Percentiles rank a stretch among this genome's conserved stretches.
phyloP scores from a whole-genome alignment of 2,797 vertebrate species.

The Rhodeus uyekii region DNA sequence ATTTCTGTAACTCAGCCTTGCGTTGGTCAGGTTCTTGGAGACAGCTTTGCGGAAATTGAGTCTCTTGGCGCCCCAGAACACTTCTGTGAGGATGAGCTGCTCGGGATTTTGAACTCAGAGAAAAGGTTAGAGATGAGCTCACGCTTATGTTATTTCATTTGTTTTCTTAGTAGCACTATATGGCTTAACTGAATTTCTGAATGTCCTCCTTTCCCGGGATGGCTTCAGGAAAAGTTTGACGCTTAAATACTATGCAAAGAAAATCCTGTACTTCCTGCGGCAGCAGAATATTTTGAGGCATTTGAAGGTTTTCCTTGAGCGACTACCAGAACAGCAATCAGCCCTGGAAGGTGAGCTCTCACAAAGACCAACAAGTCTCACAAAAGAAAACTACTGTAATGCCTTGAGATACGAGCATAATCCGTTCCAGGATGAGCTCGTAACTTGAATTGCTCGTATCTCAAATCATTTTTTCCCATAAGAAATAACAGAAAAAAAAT shows the following conservation, averaged over 20 bases:
- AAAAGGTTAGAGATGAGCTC: constrained; percentile 80
- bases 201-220: neutral
- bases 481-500: too few species aligned
- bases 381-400: too few species aligned
- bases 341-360: constrained; percentile 82
- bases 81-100: constrained; percentile 96
- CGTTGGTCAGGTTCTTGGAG: constrained; percentile 89
- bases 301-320: constrained; percentile 89
- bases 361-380: neutral
- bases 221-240: constrained; percentile 89
- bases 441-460: too few species aligned
- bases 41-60: constrained; percentile 96
- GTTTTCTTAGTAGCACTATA: neutral
- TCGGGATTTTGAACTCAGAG: constrained; percentile 92
- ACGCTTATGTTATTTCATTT: neutral
- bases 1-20: constrained; percentile 75
- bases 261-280: constrained; percentile 96
- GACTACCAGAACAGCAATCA: constrained; percentile 82
- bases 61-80: constrained; percentile 91
- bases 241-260: constrained; percentile 97
- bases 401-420: too few species aligned
- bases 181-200: neutral
- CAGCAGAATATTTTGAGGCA: constrained; percentile 92
- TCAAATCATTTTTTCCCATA: too few species aligned
- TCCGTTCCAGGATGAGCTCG: too few species aligned